phyloP scores from a whole-genome alignment of 2,113 vertebrate genomes.

The Neotoma lepida region DNA sequence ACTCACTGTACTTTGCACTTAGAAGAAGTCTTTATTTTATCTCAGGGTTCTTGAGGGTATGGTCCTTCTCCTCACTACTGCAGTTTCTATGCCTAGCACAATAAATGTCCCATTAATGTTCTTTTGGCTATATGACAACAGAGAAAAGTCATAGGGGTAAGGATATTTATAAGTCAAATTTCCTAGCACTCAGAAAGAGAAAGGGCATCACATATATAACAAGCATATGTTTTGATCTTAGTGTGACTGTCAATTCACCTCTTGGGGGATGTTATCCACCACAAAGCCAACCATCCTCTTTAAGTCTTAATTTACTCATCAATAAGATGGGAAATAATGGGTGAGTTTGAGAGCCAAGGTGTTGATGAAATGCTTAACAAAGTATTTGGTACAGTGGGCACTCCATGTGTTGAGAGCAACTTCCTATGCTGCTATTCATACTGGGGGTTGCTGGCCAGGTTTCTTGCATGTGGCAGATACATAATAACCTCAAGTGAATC shows the following conservation, averaged over 20 bases:
- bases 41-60: not conserved
- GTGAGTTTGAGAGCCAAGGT: not conserved
- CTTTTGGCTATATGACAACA: not conserved
- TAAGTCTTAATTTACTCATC: constrained; percentile 33
- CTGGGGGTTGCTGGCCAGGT: not conserved
- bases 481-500: not conserved
- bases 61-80: not conserved
- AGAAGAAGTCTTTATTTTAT: constrained; percentile 9
- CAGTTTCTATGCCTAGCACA: not conserved
- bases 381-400: not conserved
- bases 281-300: constrained; percentile 6
- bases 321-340: constrained; percentile 13
- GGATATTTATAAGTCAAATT: not conserved
- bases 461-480: not conserved
- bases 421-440: not conserved
- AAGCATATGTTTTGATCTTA: not conserved
- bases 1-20: not conserved
- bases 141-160: not conserved
- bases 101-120: not conserved
- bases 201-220: not conserved
- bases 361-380: not conserved
- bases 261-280: not conserved
- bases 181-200: not conserved
- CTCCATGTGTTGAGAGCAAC: no score
- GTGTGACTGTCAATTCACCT: not conserved